phyloP scores from a whole-genome alignment of 2,113 vertebrate species.

The Manacus vitellinus region DNA sequence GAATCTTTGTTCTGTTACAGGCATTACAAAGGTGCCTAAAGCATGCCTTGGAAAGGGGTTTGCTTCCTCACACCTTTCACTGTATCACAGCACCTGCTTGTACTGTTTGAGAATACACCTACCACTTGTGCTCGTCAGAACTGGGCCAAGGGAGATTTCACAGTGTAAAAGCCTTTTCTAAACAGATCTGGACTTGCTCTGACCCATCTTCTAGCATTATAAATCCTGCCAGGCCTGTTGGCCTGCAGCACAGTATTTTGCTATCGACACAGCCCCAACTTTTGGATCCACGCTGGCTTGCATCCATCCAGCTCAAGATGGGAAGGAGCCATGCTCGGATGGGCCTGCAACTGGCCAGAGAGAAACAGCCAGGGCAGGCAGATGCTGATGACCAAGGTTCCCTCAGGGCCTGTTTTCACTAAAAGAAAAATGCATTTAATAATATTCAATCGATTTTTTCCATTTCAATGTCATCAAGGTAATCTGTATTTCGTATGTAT shows the following conservation, averaged over 20 bases:
- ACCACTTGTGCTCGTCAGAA: background rate
- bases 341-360: background rate
- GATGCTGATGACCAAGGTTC: rapidly evolving
- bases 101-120: background rate
- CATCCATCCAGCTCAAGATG: background rate
- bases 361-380: background rate
- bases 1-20: background rate
- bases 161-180: background rate
- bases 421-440: background rate
- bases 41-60: background rate
- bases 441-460: background rate
- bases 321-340: background rate
- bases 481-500: background rate
- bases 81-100: background rate
- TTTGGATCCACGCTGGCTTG: background rate
- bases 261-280: background rate
- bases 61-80: background rate
- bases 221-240: background rate
- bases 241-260: rapidly evolving
- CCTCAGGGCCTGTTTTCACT: background rate
- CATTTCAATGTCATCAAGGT: background rate
- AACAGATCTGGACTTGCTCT: background rate
- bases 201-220: background rate
- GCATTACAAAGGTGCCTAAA: background rate
- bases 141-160: rapidly evolving